Evolutionary conservation across 53 echinoderm and acorn worm species (phyloP), one percentile per base, ranked within the genome.

Genomic region (Holothuria scabra): DNA sequence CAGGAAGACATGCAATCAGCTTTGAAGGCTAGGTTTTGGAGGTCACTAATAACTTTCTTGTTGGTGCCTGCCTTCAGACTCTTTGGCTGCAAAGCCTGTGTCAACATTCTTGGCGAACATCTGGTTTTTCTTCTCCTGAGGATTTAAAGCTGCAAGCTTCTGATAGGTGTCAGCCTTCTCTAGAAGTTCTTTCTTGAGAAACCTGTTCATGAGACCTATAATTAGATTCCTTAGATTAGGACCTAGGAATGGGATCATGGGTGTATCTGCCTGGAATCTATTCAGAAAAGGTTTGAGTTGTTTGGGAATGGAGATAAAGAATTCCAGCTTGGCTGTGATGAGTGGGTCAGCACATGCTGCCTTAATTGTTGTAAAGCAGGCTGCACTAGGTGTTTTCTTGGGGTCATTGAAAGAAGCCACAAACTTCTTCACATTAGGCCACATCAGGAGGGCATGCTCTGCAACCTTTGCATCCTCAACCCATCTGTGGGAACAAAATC

Each of bases 391-490:
- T 24, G 21, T 65, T 24, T 65, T 65, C 23, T 3, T 20, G 65
- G 65, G 60, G 21, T 24, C 60, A 4, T 60, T 60, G 60, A 24
- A 60, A 60, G 60, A 60, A 9, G 60, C 8, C 60, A 60, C 60
- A 60, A 60, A 60, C 21, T 60, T 60, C 60, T 60, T 60, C 60
- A 60, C 60, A 8, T 60, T 60, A 60, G 60, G 60, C 60, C 60
- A 60, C 60, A 60, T 60, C 60, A 60, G 60, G 24, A 60, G 21
- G 60, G 60, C 60, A 60, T 8, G 60, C 60, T 60, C 60, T 60
- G 60, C 60, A 60, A 60, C 60, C 60, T 60, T 60, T 60, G 60
- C 60, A 60, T 60, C 60, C 60, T 60, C 24, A 60, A 60, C 60
- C 60, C 60, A 60, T 60, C 60, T 60, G 60, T 60, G 60, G 24